Conservation (phyloP, 1,140 invertebrate genomes). For the Drusus annulatus region DNA sequence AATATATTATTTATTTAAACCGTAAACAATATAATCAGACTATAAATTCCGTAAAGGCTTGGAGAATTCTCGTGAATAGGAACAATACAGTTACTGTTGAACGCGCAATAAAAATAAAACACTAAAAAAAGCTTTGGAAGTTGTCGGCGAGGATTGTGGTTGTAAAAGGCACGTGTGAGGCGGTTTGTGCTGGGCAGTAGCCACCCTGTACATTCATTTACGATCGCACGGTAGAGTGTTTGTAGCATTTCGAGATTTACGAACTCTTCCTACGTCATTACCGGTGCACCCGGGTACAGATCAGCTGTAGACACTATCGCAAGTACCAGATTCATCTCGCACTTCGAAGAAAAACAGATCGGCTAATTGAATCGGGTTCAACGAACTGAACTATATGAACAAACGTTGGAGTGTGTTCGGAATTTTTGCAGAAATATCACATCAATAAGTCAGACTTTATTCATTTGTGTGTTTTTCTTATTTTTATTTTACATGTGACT, state of each 20-base stretch:
- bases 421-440: background rate
- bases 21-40: slow-evolving; percentile 30
- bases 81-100: slow-evolving; percentile 35
- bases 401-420: slow-evolving; percentile 13
- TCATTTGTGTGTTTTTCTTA: slow-evolving; percentile 55
- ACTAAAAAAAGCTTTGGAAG: slow-evolving; percentile 18
- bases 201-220: slow-evolving; percentile 38
- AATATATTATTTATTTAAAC: slow-evolving; percentile 12
- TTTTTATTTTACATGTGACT: slow-evolving; percentile 54
- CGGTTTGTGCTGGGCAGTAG: background rate
- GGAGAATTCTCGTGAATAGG: background rate
- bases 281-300: background rate
- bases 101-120: slow-evolving; percentile 21
- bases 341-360: background rate
- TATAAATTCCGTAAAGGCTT: slow-evolving; percentile 4
- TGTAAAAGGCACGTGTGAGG: slow-evolving; percentile 9
- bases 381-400: slow-evolving; percentile 17
- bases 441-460: slow-evolving; percentile 31
- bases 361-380: background rate
- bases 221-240: slow-evolving; percentile 26
- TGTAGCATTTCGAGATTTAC: slow-evolving; percentile 22
- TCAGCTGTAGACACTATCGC: background rate
- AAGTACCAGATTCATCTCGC: background rate
- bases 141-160: slow-evolving; percentile 6
- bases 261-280: slow-evolving; percentile 5